Evolutionary conservation across 2,113 vertebrate species (phyloP).

Genomic region (Perca fluviatilis): DNA sequence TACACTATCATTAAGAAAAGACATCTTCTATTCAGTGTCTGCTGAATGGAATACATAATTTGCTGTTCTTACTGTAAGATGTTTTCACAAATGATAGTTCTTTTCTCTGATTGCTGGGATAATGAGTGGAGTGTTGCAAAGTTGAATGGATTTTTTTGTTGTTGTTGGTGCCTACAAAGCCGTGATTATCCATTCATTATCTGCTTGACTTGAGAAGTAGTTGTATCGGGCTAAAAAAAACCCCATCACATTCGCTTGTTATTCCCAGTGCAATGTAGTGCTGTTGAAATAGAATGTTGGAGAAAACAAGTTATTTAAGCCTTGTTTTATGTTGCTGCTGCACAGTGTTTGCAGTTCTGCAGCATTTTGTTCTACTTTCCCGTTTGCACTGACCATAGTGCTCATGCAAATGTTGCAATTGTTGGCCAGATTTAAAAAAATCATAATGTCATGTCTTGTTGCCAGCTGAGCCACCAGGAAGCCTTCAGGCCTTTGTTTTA

Average conservation of each 20-base stretch:
- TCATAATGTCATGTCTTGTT: slow-evolving; percentile 28
- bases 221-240: slow-evolving; percentile 1
- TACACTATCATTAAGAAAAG: background rate
- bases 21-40: background rate
- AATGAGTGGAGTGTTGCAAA: slow-evolving; percentile 31
- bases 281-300: background rate
- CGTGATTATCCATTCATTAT: slow-evolving; percentile 56
- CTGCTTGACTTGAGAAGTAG: slow-evolving; percentile 29
- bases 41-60: background rate
- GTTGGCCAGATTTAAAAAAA: slow-evolving; percentile 47
- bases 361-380: slow-evolving; percentile 60
- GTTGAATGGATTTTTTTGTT: slow-evolving; percentile 33
- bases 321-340: slow-evolving; percentile 7
- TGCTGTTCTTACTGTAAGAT: background rate
- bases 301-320: slow-evolving; percentile 34
- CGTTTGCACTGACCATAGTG: slow-evolving; percentile 26
- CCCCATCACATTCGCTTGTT: slow-evolving; percentile 6
- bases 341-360: slow-evolving; percentile 18
- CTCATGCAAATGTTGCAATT: slow-evolving; percentile 18
- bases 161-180: slow-evolving; percentile 3
- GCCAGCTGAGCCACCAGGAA: slow-evolving; percentile 70
- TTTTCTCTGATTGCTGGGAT: slow-evolving; percentile 3
- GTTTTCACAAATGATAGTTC: background rate
- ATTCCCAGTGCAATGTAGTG: background rate
- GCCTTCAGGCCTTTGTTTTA: slow-evolving; percentile 47